phyloP scores from a whole-genome alignment of 2,113 vertebrate genomes.

The Cynoglossus semilaevis region DNA sequence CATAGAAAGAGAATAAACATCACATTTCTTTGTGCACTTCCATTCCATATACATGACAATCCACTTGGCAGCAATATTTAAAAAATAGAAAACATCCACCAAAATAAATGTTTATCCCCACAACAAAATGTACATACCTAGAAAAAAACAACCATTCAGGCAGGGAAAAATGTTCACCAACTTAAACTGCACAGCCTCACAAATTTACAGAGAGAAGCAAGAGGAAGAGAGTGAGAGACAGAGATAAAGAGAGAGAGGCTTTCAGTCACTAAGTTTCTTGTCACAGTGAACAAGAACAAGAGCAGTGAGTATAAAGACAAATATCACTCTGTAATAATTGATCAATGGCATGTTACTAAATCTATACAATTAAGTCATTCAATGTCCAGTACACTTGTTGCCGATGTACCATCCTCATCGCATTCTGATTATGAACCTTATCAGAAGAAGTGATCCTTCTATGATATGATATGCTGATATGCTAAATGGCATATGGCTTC shows the following conservation, averaged over 20 bases:
- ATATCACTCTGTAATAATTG: not conserved
- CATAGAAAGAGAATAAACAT: too few relatives aligned
- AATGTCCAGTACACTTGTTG: not conserved
- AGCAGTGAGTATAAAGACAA: constrained; percentile 6
- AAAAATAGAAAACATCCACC: constrained; percentile 3
- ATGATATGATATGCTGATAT: too few relatives aligned
- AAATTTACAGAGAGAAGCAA: constrained; percentile 1
- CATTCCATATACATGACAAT: not conserved
- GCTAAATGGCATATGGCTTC: constrained; percentile 5
- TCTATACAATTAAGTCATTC: constrained; percentile 10
- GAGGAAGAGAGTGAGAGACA: not conserved
- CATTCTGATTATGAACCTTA: too few relatives aligned
- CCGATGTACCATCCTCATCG: too few relatives aligned
- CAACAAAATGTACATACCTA: constrained; percentile 27
- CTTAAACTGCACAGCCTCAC: constrained; percentile 8
- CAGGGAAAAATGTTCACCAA: constrained; percentile 17
- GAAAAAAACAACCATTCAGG: not conserved
- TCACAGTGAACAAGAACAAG: constrained; percentile 17
- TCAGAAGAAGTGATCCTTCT: too few relatives aligned
- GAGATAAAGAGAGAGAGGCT: not conserved
- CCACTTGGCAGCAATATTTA: constrained; percentile 10
- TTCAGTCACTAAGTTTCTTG: constrained; percentile 36
- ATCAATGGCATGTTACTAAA: not conserved
- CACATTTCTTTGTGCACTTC: too few relatives aligned
- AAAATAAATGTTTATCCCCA: constrained; percentile 3